These are phyloP conservation scores for Steatocranus sp. DNA, from an alignment of 2,797 vertebrate genomes.

Conservation along the genomic window DNA sequence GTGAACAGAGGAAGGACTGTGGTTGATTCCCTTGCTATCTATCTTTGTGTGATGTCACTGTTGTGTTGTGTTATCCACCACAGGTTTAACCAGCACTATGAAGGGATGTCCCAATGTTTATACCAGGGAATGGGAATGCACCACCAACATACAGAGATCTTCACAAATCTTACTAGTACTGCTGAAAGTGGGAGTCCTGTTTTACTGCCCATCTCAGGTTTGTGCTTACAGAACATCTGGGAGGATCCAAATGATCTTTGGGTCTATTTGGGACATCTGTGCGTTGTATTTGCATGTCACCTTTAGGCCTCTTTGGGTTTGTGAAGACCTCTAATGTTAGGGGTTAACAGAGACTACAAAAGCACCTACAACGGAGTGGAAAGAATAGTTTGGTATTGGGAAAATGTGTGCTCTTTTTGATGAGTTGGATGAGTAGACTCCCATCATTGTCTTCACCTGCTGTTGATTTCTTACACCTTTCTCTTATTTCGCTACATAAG, in stretches of 20 bases:
- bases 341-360: not conserved
- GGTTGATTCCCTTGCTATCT: not conserved
- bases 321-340: not conserved
- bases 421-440: not conserved
- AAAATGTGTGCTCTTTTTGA: not conserved
- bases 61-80: not conserved
- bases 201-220: not conserved
- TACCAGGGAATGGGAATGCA: not conserved
- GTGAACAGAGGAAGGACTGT: not conserved
- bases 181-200: not conserved
- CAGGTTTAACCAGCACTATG: not conserved
- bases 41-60: not conserved
- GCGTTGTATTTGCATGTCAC: not conserved
- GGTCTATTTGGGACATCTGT: not conserved
- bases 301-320: not conserved
- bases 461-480: not conserved
- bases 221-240: not conserved
- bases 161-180: not conserved
- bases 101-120: not conserved
- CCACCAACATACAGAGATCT: not conserved
- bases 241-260: not conserved
- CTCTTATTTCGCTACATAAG: not conserved
- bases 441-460: not conserved
- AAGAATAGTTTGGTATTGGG: fast-evolving
- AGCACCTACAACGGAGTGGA: fast-evolving